phyloP scores from a whole-genome alignment of 2,797 vertebrate species.

The Cyprinella venusta region DNA sequence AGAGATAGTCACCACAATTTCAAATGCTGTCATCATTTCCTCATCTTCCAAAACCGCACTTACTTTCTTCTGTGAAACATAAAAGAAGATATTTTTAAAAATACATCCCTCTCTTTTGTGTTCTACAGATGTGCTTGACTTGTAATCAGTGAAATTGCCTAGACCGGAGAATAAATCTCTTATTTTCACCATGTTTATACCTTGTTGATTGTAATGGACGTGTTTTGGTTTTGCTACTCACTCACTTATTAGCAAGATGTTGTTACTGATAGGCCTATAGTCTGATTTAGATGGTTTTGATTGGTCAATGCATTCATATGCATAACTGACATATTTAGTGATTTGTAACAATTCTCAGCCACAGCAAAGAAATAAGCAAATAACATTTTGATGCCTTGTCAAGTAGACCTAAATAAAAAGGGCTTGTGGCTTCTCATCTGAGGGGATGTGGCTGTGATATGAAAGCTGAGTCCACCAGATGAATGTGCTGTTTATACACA shows the following conservation, averaged over 20 bases:
- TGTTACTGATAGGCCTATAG: neutral
- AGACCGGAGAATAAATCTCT: neutral
- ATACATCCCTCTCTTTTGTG: neutral
- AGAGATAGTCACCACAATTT: neutral
- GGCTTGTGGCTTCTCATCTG: neutral
- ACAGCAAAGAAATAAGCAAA: neutral
- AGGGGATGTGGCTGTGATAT: neutral
- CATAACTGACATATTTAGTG: neutral
- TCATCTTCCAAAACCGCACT: neutral
- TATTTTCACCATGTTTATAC: neutral
- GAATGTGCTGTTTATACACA: neutral
- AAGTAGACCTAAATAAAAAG: neutral
- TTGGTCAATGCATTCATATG: neutral
- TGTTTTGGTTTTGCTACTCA: neutral
- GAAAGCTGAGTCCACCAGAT: neutral
- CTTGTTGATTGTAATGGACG: neutral
- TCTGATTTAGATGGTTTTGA: neutral
- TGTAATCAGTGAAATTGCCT: neutral
- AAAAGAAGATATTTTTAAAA: neutral
- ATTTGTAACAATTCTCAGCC: neutral
- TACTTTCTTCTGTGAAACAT: neutral
- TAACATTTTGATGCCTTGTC: neutral
- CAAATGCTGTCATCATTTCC: neutral
- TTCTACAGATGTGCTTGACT: neutral
- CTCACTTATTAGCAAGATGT: neutral